A percentile compares a stretch with the other conserved stretches of the same genome.
Conservation (phyloP, 1,140 invertebrate genomes). For the Philotrypesis tridentata region DNA sequence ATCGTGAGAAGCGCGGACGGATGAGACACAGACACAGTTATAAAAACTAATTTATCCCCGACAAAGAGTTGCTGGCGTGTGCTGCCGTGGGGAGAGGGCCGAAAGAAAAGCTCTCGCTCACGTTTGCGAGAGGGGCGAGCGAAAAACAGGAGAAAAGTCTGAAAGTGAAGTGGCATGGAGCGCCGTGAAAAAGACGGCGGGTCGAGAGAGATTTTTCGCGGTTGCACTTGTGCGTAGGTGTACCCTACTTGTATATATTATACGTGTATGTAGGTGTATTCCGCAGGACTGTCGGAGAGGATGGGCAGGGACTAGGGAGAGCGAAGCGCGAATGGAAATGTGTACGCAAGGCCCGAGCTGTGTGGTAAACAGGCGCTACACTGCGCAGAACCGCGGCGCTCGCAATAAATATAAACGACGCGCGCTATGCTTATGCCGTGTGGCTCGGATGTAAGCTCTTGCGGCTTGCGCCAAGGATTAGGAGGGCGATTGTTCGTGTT, state of each 20-base stretch:
- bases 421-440: not conserved
- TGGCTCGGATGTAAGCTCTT: not conserved
- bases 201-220: constrained; percentile 25
- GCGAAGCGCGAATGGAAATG: constrained; percentile 10
- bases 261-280: too few relatives aligned
- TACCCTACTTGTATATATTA: not conserved
- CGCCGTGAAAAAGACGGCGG: constrained; percentile 18
- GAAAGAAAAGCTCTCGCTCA: constrained; percentile 17
- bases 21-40: constrained; percentile 20
- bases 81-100: constrained; percentile 10
- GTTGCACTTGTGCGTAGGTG: not conserved
- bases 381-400: not conserved
- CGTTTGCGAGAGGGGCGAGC: not conserved
- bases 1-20: not conserved
- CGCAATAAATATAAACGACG: not conserved
- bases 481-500: not conserved
- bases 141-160: constrained; percentile 18
- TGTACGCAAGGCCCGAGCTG: not conserved
- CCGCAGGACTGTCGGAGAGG: too few relatives aligned
- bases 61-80: not conserved
- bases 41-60: constrained; percentile 46
- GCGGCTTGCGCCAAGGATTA: not conserved
- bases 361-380: not conserved
- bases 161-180: not conserved
- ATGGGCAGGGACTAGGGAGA: not conserved